phyloP scores from a whole-genome alignment of 2,113 vertebrate species.

The Mormoops blainvillei region DNA sequence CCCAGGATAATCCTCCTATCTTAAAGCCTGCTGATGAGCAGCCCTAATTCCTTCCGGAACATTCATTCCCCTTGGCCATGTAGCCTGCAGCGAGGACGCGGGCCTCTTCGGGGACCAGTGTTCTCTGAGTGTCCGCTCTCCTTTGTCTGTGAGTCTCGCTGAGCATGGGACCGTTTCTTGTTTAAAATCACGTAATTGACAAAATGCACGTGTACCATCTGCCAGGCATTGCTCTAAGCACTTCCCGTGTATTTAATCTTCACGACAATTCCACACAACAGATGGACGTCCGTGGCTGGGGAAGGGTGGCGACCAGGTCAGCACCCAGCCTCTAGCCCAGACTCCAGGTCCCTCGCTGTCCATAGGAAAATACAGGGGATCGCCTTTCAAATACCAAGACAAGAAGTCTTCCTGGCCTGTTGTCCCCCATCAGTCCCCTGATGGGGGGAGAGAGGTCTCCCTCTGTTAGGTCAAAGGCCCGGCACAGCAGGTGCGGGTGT shows the following conservation, averaged over 20 bases:
- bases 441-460: not conserved
- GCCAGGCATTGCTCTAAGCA: not conserved
- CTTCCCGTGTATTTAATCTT: not conserved
- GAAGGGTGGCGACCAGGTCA: not conserved
- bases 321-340: not conserved
- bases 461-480: not conserved
- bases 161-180: not conserved
- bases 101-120: not conserved
- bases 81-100: accelerated
- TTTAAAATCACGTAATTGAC: not conserved
- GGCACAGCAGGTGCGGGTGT: not conserved
- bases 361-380: not conserved
- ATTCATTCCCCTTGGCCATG: not conserved
- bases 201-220: accelerated
- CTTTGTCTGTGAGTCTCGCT: not conserved
- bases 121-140: not conserved
- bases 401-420: not conserved
- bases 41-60: not conserved
- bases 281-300: accelerated
- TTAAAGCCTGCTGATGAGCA: not conserved
- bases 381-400: not conserved
- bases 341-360: not conserved
- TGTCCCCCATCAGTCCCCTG: accelerated
- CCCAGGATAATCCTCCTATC: not conserved
- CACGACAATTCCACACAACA: not conserved